These are phyloP conservation scores for Epicampocera succincta DNA, from an alignment of 2,888 invertebrate genomes.

Conservation along the genomic window DNA sequence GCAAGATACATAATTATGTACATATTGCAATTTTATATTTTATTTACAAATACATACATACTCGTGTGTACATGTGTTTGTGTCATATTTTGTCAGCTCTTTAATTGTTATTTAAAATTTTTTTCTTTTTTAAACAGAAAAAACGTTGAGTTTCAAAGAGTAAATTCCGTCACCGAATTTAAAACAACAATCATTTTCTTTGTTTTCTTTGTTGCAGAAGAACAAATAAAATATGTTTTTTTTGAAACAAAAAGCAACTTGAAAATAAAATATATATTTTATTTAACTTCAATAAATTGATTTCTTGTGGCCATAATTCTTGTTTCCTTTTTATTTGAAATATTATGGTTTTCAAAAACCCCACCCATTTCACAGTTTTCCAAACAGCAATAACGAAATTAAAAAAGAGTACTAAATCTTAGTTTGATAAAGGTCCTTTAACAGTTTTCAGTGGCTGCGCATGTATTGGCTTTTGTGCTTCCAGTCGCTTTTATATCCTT, in stretches of 20 bases:
- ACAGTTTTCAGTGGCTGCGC: neutral
- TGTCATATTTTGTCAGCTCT: too few relatives aligned
- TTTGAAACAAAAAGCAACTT: conserved; percentile 9
- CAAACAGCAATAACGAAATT: conserved; percentile 10
- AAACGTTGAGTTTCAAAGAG: too few relatives aligned
- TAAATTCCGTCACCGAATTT: too few relatives aligned
- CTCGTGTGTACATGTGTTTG: too few relatives aligned
- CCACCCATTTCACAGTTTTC: conserved; percentile 1
- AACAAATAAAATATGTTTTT: conserved; percentile 18
- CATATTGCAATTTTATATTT: too few relatives aligned
- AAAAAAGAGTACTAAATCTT: conserved; percentile 45
- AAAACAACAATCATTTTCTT: too few relatives aligned
- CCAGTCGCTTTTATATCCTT: conserved; percentile 15
- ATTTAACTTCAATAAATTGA: conserved; percentile 71
- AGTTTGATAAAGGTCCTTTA: conserved; percentile 64
- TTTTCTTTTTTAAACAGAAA: too few relatives aligned
- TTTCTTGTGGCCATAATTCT: conserved; percentile 72
- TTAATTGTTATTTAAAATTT: too few relatives aligned
- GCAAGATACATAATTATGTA: neutral
- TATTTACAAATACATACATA: too few relatives aligned
- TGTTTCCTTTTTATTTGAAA: conserved; percentile 60
- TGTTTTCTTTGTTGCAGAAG: too few relatives aligned
- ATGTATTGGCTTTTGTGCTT: conserved; percentile 7
- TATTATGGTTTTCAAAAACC: conserved; percentile 44
- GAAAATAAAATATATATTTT: conserved; percentile 56